A percentile compares a stretch with the other conserved stretches of the same genome.
Evolutionary conservation across 2,113 vertebrate species (phyloP).

Genomic region (Kryptolebias marmoratus): DNA sequence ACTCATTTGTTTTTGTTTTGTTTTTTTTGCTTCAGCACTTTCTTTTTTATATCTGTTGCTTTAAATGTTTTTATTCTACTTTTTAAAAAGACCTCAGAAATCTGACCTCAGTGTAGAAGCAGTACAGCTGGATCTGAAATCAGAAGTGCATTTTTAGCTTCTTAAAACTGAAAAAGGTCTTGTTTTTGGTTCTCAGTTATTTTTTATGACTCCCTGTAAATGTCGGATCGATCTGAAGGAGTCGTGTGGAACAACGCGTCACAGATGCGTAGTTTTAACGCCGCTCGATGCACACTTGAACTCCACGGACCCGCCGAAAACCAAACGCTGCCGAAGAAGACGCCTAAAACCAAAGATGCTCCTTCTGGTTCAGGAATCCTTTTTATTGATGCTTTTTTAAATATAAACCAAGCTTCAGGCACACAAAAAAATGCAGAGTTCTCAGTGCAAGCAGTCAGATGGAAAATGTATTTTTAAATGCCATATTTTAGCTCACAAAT

Average conservation of each 20-base stretch:
- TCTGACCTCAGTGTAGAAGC: background rate
- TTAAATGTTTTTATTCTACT: constrained; percentile 10
- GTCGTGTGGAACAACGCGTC: constrained; percentile 8
- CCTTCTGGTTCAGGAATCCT: constrained; percentile 6
- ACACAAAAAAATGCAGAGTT: background rate
- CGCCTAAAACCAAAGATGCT: background rate
- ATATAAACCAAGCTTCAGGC: constrained; percentile 6
- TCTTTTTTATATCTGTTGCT: constrained; percentile 3
- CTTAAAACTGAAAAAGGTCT: background rate
- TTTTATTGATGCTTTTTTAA: background rate
- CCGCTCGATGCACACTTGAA: constrained; percentile 16
- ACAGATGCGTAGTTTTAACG: constrained; percentile 25
- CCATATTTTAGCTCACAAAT: constrained; percentile 40
- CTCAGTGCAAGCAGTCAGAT: constrained; percentile 65
- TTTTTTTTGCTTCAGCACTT: constrained; percentile 5
- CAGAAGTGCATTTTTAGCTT: background rate
- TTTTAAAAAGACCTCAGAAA: constrained; percentile 16
- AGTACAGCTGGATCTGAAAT: background rate
- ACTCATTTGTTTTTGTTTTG: background rate
- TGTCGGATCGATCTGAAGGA: background rate
- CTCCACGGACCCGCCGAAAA: background rate
- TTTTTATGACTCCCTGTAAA: background rate
- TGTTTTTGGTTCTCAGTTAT: background rate
- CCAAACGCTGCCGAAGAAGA: background rate
- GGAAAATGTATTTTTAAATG: constrained; percentile 38